phyloP scores from a whole-genome alignment of 2,113 vertebrate species.

The Chunga burmeisteri region DNA sequence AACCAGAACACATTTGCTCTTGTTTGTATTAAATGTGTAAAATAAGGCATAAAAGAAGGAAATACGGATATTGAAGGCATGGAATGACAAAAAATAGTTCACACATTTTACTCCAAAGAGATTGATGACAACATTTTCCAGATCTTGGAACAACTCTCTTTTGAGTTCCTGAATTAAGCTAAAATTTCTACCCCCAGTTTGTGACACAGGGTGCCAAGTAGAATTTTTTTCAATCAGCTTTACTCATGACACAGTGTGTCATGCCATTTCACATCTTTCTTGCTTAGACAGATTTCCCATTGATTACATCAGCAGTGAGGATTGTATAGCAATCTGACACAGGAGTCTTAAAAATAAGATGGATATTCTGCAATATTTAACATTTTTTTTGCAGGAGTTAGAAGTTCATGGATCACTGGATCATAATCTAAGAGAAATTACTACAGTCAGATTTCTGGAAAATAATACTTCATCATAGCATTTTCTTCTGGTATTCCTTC shows the following conservation, averaged over 20 bases:
- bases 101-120: not conserved
- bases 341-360: not conserved
- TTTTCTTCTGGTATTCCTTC: not conserved
- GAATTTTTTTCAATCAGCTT: not conserved
- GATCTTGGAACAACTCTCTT: not conserved
- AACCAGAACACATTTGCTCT: not conserved
- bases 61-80: not conserved
- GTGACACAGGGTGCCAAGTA: not conserved
- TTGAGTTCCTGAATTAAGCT: not conserved
- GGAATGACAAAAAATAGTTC: not conserved
- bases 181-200: not conserved
- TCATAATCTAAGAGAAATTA: not conserved
- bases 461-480: not conserved
- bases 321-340: not conserved
- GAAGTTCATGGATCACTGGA: not conserved
- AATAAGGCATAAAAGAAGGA: constrained; percentile 12
- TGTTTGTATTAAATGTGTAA: constrained; percentile 6
- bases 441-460: not conserved
- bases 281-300: not conserved
- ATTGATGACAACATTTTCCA: not conserved
- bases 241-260: not conserved
- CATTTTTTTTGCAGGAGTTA: not conserved
- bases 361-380: not conserved
- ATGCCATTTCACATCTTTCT: not conserved
- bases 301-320: not conserved